Evolutionary conservation across 1,140 invertebrate genomes (phyloP).

Genomic region (Pseudomyrmex pallidus): DNA sequence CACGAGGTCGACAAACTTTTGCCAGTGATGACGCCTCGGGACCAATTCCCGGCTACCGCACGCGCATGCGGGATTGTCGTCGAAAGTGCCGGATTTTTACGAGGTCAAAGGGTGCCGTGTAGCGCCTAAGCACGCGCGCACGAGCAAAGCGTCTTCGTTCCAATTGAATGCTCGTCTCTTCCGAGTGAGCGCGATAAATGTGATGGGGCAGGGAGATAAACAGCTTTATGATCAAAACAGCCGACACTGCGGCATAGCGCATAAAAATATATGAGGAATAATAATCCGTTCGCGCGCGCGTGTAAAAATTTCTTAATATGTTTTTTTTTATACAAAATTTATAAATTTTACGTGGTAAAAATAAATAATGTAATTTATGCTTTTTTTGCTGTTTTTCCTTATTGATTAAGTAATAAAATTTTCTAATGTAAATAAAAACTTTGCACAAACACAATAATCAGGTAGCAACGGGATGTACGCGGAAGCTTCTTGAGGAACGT

Average conservation of each 20-base stretch:
- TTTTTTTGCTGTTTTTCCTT: not conserved
- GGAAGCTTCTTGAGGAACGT: conserved; percentile 43
- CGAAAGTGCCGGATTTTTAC: conserved; percentile 63
- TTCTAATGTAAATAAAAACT: not conserved
- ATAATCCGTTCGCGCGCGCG: not conserved
- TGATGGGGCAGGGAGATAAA: conserved; percentile 32
- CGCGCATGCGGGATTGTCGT: conserved; percentile 72
- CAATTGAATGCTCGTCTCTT: conserved; percentile 49
- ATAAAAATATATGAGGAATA: not conserved
- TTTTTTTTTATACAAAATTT: not conserved
- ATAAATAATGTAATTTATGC: not conserved
- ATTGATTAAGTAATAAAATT: not conserved
- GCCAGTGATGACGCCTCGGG: conserved; percentile 37
- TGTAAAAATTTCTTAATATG: not conserved
- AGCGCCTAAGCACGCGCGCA: conserved; percentile 38
- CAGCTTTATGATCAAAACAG: conserved; percentile 37
- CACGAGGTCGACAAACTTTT: conserved; percentile 69
- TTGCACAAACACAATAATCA: not conserved
- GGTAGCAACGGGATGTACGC: conserved; percentile 7
- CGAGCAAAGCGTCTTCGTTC: conserved; percentile 39
- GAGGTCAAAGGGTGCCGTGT: conserved; percentile 63
- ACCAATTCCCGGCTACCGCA: conserved; percentile 57
- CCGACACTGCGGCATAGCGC: not conserved
- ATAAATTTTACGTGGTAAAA: not conserved
- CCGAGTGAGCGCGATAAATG: conserved; percentile 44